Evolutionary conservation across 1,140 invertebrate species (phyloP), one percentile per base, ranked within the genome.

Genomic region (Trigoniulus corallinus): DNA sequence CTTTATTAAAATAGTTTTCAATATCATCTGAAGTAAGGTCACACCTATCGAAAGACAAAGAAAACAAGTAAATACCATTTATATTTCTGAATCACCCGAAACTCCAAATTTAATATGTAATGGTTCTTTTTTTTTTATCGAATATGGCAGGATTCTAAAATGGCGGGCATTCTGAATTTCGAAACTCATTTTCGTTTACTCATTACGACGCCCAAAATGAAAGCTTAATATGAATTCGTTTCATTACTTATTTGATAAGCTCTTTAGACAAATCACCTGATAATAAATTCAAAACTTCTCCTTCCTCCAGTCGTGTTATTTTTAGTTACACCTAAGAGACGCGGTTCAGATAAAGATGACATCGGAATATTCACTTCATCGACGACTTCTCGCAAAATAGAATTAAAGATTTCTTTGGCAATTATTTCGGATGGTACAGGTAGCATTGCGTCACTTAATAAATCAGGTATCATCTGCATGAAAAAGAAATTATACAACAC

Each of bases 341-440:
- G n/a, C 29, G 66, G 64, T 12, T 55, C 48, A 10, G 54, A 54
- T 1, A 69, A 52, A 29, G 26, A 47, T 7, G 48, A 18, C 21
- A 13, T 4, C 34, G 64, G 62, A 50, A 69, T 59, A 51, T 67
- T 68, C 0, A 67, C 61, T 58, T 68, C 67, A 59, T 67, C 65
- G 42, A 55, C 53, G 3, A 68, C 56, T 56, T 69, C 67, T 48
- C 61, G 49, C 1, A 64, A 29, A 21, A 66, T 61, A 2, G 67
- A 69, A 44, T 62, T 49, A 60, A 65, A 69, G 39, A 68, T 58
- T 58, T 69, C 67, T 34, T 58, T 40, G 12, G 59, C 52, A n/a
- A 68, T 59, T 29, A 48, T 56, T 12, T 53, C 48, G 27, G 57
- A 39, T 23, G 48, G 37, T 34, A 65, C 46, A 20, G 41, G 21